A percentile compares a stretch with the other conserved stretches of the same genome.
Conservation (phyloP, 1,140 invertebrate species). For the Laupala kohalensis region DNA sequence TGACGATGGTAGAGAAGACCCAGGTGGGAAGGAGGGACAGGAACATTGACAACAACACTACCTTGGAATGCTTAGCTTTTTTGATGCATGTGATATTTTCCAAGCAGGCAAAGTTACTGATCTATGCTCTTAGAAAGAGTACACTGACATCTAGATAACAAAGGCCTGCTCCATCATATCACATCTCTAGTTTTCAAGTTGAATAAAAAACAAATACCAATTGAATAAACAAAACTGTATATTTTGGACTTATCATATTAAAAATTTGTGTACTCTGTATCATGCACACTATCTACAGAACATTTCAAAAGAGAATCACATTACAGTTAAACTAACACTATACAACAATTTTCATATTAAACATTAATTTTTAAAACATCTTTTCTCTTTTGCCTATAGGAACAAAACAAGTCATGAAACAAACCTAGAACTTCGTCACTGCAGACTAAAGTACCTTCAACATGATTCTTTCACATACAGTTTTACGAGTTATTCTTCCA, state of each 20-base stretch:
- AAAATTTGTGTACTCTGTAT: too few species aligned
- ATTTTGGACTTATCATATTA: too few species aligned
- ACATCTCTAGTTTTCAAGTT: not conserved
- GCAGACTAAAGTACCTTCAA: too few species aligned
- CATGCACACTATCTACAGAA: not conserved
- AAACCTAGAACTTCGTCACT: not conserved
- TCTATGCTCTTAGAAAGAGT: constrained; percentile 11
- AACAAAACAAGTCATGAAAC: not conserved
- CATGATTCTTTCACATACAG: too few species aligned
- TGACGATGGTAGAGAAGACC: too few species aligned
- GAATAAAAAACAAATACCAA: not conserved
- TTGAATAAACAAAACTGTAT: not conserved
- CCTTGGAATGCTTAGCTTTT: constrained; percentile 8
- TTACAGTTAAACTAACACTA: not conserved
- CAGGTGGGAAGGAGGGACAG: not conserved
- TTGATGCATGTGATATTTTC: constrained; percentile 6
- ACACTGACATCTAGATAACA: constrained; percentile 6
- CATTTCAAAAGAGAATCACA: not conserved
- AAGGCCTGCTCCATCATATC: constrained; percentile 10
- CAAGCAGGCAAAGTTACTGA: constrained; percentile 3
- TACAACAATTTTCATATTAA: not conserved
- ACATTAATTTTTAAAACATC: not conserved
- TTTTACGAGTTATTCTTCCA: not conserved
- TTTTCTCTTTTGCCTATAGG: not conserved
- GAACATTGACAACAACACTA: constrained; percentile 1